Conservation (phyloP, 2,113 vertebrate species). For the Panthera uncia region DNA sequence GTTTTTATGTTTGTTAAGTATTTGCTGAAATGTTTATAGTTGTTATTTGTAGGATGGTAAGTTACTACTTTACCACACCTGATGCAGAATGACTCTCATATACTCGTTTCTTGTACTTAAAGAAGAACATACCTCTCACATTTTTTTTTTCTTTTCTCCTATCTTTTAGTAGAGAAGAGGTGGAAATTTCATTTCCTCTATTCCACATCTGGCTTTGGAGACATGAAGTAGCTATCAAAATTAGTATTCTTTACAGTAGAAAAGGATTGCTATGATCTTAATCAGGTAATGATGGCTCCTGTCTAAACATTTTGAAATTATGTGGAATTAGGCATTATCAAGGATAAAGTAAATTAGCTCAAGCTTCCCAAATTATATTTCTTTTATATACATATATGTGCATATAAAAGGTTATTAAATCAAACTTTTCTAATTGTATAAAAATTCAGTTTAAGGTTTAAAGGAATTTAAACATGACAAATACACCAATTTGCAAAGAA, state of each 20-base stretch:
- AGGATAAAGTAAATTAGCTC: slow-evolving; percentile 21
- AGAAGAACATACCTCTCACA: not conserved
- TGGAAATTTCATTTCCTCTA: not conserved
- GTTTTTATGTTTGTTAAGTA: not conserved
- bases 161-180: not conserved
- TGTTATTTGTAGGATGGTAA: not conserved
- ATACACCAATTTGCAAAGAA: not conserved
- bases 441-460: not conserved
- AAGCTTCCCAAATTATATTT: not conserved
- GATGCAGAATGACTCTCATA: not conserved
- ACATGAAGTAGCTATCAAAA: not conserved
- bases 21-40: not conserved
- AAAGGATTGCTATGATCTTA: not conserved
- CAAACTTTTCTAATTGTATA: not conserved
- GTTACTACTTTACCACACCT: not conserved
- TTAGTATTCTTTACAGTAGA: not conserved
- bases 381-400: not conserved
- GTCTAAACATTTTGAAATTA: slow-evolving; percentile 8
- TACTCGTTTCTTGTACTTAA: not conserved
- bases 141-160: not conserved
- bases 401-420: not conserved
- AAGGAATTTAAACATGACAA: not conserved
- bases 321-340: slow-evolving; percentile 16
- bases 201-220: not conserved
- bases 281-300: not conserved